These are phyloP conservation scores for Pterocles burchelli DNA, from an alignment of 2,113 vertebrate genomes.

Conservation along the genomic window DNA sequence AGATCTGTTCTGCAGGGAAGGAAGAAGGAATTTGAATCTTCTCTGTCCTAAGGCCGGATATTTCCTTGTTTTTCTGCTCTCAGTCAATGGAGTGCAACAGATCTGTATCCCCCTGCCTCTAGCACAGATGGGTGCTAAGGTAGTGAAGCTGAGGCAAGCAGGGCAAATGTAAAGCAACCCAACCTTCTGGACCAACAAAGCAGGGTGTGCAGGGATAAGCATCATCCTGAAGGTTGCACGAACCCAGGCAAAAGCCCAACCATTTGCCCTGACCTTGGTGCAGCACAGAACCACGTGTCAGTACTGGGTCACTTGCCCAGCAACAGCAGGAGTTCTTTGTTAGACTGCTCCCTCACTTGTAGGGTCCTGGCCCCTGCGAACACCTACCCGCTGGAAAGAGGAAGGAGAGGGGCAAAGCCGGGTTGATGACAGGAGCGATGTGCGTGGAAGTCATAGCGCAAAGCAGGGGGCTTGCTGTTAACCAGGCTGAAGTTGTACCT, in stretches of 20 bases:
- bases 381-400: not conserved
- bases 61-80: not conserved
- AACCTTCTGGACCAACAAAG: not conserved
- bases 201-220: not conserved
- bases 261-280: not conserved
- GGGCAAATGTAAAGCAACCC: not conserved
- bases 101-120: not conserved
- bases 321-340: not conserved
- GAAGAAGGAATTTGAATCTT: not conserved
- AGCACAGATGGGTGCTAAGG: not conserved
- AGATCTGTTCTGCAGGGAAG: not conserved
- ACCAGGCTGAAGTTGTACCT: not conserved
- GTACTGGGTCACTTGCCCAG: not conserved
- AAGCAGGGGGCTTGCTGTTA: not conserved
- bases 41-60: not conserved
- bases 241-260: not conserved
- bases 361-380: not conserved
- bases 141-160: not conserved
- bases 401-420: not conserved
- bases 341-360: fast-evolving
- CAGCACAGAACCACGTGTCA: fast-evolving
- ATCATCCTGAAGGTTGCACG: not conserved
- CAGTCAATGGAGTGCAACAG: not conserved
- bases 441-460: fast-evolving
- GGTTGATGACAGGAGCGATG: fast-evolving